These are phyloP conservation scores for Ceratosolen solmsi DNA, from an alignment of 1,140 invertebrate species.

Conservation along the genomic window DNA sequence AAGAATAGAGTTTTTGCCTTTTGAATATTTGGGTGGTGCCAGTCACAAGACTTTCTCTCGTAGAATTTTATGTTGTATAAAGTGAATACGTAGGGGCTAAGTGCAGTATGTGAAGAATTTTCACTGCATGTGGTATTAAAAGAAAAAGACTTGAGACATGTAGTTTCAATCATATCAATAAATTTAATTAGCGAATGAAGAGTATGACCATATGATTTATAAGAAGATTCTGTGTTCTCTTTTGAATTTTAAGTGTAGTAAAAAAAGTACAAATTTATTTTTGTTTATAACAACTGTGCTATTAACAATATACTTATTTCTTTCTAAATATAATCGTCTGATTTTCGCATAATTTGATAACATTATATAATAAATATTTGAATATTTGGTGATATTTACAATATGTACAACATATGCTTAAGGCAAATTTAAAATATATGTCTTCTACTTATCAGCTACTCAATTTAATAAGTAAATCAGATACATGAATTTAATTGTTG, in stretches of 20 bases:
- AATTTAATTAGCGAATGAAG: background rate
- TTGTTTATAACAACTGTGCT: no score
- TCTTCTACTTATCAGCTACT: no score
- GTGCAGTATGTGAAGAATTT: constrained; percentile 2
- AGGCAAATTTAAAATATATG: no score
- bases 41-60: background rate
- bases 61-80: background rate
- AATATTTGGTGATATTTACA: no score
- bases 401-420: no score
- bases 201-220: background rate
- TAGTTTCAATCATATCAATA: background rate
- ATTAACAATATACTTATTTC: no score
- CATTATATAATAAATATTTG: background rate
- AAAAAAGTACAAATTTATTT: no score
- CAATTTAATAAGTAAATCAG: no score
- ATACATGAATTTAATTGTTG: no score
- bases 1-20: constrained; percentile 2
- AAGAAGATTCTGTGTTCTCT: background rate
- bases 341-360: no score
- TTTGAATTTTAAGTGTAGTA: background rate
- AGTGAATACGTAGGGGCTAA: background rate
- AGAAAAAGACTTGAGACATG: background rate
- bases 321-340: no score
- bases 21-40: background rate
- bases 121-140: background rate